Conservation (phyloP, 2,888 invertebrate genomes). For the Zelleria hepariella region DNA sequence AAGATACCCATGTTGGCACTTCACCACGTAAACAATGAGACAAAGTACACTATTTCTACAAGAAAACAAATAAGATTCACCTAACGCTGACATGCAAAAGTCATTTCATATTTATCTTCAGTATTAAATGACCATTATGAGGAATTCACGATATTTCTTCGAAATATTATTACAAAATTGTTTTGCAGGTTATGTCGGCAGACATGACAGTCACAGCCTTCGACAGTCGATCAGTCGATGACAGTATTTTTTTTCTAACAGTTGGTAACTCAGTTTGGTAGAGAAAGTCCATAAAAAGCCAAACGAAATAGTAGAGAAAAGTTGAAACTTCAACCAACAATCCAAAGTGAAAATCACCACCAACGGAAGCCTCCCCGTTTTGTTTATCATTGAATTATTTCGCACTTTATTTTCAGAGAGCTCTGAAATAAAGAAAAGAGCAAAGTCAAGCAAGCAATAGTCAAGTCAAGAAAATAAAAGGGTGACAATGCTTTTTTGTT, state of each 20-base stretch:
- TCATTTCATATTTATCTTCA: background rate
- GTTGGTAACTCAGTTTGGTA: background rate
- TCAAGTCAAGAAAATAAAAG: no score
- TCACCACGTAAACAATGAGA: constrained; percentile 2
- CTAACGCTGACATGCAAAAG: background rate
- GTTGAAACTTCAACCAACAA: no score
- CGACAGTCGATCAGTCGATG: background rate
- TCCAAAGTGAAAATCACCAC: no score
- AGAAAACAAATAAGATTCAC: background rate
- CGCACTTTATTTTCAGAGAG: no score
- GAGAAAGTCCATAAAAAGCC: no score
- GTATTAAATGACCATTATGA: background rate
- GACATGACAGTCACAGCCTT: background rate
- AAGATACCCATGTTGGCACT: constrained; percentile 91
- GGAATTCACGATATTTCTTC: background rate
- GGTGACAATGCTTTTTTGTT: no score
- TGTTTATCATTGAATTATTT: no score
- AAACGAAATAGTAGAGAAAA: no score
- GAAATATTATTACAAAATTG: background rate
- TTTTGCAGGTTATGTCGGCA: background rate
- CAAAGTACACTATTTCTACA: background rate
- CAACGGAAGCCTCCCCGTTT: no score
- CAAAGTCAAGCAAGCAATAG: no score
- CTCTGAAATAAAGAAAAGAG: no score
- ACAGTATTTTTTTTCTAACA: background rate